These are phyloP conservation scores for Morus bassanus DNA, from an alignment of 2,797 vertebrate genomes.

Conservation along the genomic window DNA sequence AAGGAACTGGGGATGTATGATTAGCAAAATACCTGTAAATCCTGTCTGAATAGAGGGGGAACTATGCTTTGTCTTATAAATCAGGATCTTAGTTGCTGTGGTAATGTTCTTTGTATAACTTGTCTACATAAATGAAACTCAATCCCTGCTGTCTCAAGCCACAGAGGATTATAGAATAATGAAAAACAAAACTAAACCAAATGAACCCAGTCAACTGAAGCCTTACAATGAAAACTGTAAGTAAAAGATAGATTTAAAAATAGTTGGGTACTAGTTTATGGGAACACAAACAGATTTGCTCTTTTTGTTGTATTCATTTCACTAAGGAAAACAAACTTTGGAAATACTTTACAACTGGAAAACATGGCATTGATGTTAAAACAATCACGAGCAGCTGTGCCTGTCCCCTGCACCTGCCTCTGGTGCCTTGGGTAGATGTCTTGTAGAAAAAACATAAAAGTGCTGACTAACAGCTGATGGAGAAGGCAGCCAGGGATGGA, in stretches of 20 bases:
- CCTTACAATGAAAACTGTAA: not conserved
- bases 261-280: not conserved
- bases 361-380: not conserved
- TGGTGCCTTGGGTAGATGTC: not conserved
- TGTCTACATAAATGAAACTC: slow-evolving; percentile 1
- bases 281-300: not conserved
- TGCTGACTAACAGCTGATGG: not conserved
- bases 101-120: slow-evolving; percentile 28
- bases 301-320: not conserved
- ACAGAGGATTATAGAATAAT: slow-evolving; percentile 22
- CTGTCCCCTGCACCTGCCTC: not conserved
- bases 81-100: slow-evolving; percentile 19
- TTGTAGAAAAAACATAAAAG: not conserved
- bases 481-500: fast-evolving
- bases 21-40: slow-evolving; percentile 49
- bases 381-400: not conserved
- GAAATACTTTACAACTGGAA: not conserved
- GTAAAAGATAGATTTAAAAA: not conserved
- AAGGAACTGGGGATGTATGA: not conserved
- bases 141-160: not conserved
- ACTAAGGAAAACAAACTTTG: not conserved
- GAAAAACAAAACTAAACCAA: not conserved
- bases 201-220: not conserved
- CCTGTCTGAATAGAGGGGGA: not conserved
- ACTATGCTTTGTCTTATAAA: slow-evolving; percentile 13